Evolutionary conservation across 2,797 vertebrate genomes (phyloP).

Genomic region (Staurois parvus): DNA sequence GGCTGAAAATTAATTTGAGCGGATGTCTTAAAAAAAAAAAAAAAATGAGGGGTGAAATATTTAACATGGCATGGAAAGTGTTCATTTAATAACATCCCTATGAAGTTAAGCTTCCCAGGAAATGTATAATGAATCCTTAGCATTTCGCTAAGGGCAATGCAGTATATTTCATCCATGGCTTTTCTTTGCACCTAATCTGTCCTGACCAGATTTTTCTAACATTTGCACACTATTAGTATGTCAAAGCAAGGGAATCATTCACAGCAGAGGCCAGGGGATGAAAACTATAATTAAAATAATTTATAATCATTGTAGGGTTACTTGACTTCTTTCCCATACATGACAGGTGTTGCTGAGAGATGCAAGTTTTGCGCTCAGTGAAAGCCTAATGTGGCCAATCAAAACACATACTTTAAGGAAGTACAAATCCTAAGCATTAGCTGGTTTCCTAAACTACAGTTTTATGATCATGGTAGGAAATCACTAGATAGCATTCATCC

Average conservation of each 20-base stretch:
- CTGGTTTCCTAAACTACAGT: conserved; percentile 3
- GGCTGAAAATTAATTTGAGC: neutral
- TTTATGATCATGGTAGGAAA: neutral
- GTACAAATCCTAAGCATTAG: conserved; percentile 9
- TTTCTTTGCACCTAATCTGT: neutral
- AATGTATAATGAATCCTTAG: neutral
- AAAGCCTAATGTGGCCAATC: conserved; percentile 11
- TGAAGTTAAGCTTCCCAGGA: neutral
- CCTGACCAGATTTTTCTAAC: neutral
- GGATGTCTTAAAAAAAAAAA: neutral
- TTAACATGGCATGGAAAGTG: neutral
- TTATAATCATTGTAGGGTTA: neutral
- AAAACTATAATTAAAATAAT: conserved; percentile 36
- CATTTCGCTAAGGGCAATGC: neutral
- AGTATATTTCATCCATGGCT: neutral
- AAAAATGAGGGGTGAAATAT: neutral
- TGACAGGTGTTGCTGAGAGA: conserved; percentile 22
- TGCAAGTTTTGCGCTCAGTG: conserved; percentile 12
- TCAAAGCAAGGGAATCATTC: neutral
- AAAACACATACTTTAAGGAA: neutral
- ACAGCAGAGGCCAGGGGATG: neutral
- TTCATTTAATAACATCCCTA: neutral
- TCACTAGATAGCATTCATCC: neutral
- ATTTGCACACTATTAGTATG: neutral
- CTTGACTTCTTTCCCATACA: conserved; percentile 25